phyloP scores from a whole-genome alignment of 1,140 invertebrate genomes.

The Sesamia nonagrioides region DNA sequence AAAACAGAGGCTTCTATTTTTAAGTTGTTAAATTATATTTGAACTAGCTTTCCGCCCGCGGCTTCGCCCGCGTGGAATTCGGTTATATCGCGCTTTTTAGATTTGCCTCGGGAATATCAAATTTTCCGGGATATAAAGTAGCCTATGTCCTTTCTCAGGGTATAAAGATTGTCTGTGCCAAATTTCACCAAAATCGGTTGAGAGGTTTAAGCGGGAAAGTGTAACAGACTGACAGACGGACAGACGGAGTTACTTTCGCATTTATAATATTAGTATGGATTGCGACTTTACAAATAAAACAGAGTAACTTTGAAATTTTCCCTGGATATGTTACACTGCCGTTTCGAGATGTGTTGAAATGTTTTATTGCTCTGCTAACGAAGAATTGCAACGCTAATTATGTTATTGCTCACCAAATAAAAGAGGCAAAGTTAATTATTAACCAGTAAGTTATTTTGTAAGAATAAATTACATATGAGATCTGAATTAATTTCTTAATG shows the following conservation, averaged over 20 bases:
- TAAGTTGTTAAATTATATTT: neutral
- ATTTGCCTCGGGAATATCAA: too few relatives aligned
- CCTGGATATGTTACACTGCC: neutral
- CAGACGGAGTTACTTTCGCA: too few relatives aligned
- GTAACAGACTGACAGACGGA: too few relatives aligned
- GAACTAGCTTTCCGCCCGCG: too few relatives aligned
- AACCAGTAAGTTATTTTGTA: conserved; percentile 16
- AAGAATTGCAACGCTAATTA: conserved; percentile 31
- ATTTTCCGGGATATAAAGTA: too few relatives aligned
- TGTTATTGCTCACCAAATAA: conserved; percentile 20
- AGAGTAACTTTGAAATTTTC: conserved; percentile 1
- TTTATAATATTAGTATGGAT: conserved; percentile 15
- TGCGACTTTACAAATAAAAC: conserved; percentile 21
- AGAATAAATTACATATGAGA: conserved; percentile 29
- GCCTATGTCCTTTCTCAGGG: too few relatives aligned
- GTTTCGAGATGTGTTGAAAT: conserved; percentile 23
- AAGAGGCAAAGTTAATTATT: neutral
- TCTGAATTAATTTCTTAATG: conserved; percentile 18
- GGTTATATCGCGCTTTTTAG: too few relatives aligned
- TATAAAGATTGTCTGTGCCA: too few relatives aligned
- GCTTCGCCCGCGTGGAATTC: too few relatives aligned
- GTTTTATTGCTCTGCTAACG: conserved; percentile 16
- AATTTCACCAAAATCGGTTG: too few relatives aligned
- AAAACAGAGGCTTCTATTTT: too few relatives aligned
- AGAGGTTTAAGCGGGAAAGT: too few relatives aligned